A percentile compares a stretch with the other conserved stretches of the same genome.
Conservation (phyloP, 2,113 vertebrate species). For the Varanus komodoensis region DNA sequence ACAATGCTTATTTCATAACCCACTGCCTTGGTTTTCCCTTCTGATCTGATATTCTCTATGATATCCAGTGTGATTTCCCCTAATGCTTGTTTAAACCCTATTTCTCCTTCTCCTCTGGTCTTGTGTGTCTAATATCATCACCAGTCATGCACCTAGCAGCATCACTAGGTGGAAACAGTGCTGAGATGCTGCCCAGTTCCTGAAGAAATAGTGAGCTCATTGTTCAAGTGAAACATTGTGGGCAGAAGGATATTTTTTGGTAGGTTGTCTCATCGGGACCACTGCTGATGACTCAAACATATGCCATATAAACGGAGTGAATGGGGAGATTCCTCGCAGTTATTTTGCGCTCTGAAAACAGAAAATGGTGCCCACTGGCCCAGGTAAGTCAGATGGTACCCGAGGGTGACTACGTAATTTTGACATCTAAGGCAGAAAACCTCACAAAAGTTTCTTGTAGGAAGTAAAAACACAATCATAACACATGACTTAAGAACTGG, state of each 20-base stretch:
- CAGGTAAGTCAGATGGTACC: too few species aligned
- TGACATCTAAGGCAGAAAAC: too few species aligned
- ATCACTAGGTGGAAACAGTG: background rate
- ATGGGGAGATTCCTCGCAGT: background rate
- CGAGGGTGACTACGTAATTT: too few species aligned
- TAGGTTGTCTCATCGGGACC: background rate
- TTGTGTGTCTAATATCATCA: background rate
- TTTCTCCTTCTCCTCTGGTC: background rate
- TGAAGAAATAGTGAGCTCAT: background rate
- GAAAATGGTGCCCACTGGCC: too few species aligned
- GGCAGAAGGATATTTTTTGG: background rate
- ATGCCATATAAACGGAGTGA: background rate
- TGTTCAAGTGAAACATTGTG: background rate
- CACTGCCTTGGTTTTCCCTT: background rate
- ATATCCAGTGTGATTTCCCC: too few species aligned
- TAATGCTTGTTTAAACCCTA: background rate
- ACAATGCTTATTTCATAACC: background rate
- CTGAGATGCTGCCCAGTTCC: background rate
- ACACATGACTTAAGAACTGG: too few species aligned
- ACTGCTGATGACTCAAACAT: background rate
- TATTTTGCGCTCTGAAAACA: too few species aligned
- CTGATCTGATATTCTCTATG: background rate
- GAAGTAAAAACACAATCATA: too few species aligned
- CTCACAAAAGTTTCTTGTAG: too few species aligned
- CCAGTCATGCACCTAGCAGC: background rate